Base-by-base conservation (phyloP, 1,140 invertebrate genomes). In the Drosophila tristis region DNA sequence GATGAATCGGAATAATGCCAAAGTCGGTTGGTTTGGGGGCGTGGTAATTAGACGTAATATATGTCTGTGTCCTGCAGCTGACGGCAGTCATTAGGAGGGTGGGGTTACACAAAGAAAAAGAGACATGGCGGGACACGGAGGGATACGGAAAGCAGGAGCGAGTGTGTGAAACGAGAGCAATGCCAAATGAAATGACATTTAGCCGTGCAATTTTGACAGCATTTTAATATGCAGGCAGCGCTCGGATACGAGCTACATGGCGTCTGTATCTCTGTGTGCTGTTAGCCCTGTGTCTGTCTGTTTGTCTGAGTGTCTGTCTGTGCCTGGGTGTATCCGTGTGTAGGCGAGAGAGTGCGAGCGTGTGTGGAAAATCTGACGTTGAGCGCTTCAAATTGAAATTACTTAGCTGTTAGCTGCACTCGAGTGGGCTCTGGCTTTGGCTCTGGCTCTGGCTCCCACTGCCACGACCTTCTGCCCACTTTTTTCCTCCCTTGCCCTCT, bases 131-230 rank as follows among this genome's bases (percentile, higher is more conserved):
- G 43, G 29, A 25, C 23, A 25, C 23, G 25, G 47, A 16, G 47
- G 26, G 26, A 25, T 11, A 23, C 13, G 61, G 39, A 20, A 50
- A 13, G 51, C 50, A 31, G 49, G 62, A 16, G 54, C 31, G 61
- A 56, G 47, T n/a, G 56, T 43, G 73, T 57, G 42, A 45, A 61
- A 51, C 23, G 25, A 48, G 47, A 47, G 45, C 48, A 23, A 55
- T 70, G 72, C 57, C 60, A 84, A 85, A 85, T 80, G 64, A 86
- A 85, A 80, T 86, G 81, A 85, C 81, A 85, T 74, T 82, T 82
- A 84, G 77, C 81, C 61, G 80, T 78, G 73, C 77, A 80, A 78
- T 86, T 85, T 86, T 85, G 81, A 85, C 81, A 85, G 68, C 77
- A 66, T 78, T 85, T 86, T 86, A 86, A 86, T 78, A 80, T 85